Evolutionary conservation across 2,113 vertebrate species (phyloP), one percentile per base, ranked within the genome.

Genomic region (Alligator sinensis): DNA sequence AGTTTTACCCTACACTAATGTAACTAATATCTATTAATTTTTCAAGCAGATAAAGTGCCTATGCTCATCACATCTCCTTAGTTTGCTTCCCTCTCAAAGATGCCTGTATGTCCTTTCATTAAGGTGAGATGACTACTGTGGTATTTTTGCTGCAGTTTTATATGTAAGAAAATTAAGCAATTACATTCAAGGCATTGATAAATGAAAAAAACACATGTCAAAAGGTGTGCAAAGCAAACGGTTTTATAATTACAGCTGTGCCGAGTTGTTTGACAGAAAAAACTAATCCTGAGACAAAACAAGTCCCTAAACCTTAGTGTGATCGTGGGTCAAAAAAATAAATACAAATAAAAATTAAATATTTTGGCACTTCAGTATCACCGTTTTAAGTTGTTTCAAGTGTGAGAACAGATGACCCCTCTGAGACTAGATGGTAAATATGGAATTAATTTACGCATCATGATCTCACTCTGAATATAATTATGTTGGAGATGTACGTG

Each of bases 31-130:
- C 78, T 1, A 91, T 90, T 91, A 60, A 89, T 92, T 94, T 95
- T 95, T 95, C 93, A 96, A 94, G 92, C 94, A 94, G 64, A 86
- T 54, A 93, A 91, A 96, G 95, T 95, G 93, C 75, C 75, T 82
- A 9, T 84, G 74, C 15, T 95, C 82, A 92, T 94, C 95, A 86
- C 83, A 94, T 75, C 58, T 93, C 84, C 34, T 54, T 89, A 75
- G 82, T 91, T 93, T 94, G 80, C 94, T 94, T 93, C 34, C 21
- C 15, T 94, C 80, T 94, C 89, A 94, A 94, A 24, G 11, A 80
- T 9, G 22, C 47, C 17, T 1, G 0, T 85, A 89, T 81, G 61
- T 83, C 63, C 79, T 87, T 94, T 84, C 82, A 89, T 95, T 87
- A 60, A 81, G 83, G 6, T 85, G 82, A 94, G 92, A 80, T 28